Percentiles rank a stretch among this genome's conserved stretches.
Evolutionary conservation across 92 coral and sea anemone genomes (phyloP).

Genomic region (Zoanthus solanderi): DNA sequence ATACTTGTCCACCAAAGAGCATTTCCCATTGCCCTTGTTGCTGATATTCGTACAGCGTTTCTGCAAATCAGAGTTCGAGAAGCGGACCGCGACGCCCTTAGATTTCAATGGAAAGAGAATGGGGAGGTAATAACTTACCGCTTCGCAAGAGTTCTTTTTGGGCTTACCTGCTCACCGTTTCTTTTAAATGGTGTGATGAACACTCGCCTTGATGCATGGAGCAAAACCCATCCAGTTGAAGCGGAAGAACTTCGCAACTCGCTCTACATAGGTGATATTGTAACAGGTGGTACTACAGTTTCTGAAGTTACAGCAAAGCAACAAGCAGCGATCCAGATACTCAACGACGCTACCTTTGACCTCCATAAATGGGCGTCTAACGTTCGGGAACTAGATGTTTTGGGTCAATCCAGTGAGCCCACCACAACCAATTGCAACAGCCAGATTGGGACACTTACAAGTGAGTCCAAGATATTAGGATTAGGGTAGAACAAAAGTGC

Average conservation of each 20-base stretch:
- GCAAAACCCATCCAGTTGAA: background rate
- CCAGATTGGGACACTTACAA: background rate
- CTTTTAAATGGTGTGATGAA: background rate
- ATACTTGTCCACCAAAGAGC: background rate
- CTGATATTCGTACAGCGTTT: no score
- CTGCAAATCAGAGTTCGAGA: no score
- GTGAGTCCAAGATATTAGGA: slow-evolving; percentile 1
- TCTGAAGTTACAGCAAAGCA: background rate
- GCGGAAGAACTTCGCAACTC: background rate
- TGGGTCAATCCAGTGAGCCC: background rate
- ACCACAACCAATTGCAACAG: no score
- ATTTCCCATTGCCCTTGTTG: no score
- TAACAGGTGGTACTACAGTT: background rate
- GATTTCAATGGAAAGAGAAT: background rate
- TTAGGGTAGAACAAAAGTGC: background rate
- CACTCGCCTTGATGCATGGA: background rate
- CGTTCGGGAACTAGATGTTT: background rate
- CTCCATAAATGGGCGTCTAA: slow-evolving; percentile 4
- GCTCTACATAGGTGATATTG: background rate
- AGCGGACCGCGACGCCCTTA: background rate
- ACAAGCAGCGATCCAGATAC: background rate
- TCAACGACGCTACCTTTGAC: background rate
- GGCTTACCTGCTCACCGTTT: background rate
- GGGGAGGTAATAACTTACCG: background rate
- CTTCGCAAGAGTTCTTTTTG: background rate